These are phyloP conservation scores for Pogonomyrmex barbatus DNA, from an alignment of 1,140 invertebrate genomes.

Conservation along the genomic window DNA sequence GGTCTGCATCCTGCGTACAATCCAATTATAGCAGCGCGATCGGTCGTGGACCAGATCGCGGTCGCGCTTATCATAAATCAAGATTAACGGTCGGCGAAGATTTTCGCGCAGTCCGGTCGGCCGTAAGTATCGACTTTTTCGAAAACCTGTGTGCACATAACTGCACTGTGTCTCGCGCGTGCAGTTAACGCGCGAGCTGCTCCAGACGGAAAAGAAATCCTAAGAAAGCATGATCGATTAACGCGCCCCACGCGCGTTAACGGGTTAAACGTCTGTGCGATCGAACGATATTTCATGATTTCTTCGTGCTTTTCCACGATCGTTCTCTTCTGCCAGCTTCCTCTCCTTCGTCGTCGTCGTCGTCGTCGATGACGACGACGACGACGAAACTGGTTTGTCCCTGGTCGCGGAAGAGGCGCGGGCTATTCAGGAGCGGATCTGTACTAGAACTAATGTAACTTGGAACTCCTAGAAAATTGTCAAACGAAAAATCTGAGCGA, in stretches of 20 bases:
- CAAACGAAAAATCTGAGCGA: background rate
- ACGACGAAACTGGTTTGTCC: conserved; percentile 58
- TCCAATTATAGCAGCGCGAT: conserved; percentile 63
- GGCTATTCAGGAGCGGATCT: conserved; percentile 42
- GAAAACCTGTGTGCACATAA: conserved; percentile 20
- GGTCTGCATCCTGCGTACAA: conserved; percentile 58
- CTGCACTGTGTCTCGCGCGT: conserved; percentile 1
- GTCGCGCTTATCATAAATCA: conserved; percentile 64
- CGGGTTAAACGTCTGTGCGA: conserved; percentile 48
- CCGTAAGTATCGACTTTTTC: conserved; percentile 41
- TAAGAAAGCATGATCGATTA: conserved; percentile 45
- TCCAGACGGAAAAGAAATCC: conserved; percentile 8
- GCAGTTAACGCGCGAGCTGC: conserved; percentile 6
- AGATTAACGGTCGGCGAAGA: conserved; percentile 64
- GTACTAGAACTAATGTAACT: background rate
- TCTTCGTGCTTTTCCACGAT: conserved; percentile 52
- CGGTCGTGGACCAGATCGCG: conserved; percentile 54
- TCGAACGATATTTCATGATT: conserved; percentile 56
- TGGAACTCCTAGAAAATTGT: background rate
- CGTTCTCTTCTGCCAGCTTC: conserved; percentile 12
- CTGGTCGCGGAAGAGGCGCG: conserved; percentile 50
- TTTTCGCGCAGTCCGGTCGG: conserved; percentile 54
- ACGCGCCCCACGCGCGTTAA: conserved; percentile 20
- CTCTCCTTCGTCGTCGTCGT: conserved; percentile 16
- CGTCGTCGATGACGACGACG: background rate